Percentiles rank a stretch among this genome's conserved stretches.
Conservation (phyloP, 2,797 vertebrate genomes). For the Dendrocincla fuliginosa region DNA sequence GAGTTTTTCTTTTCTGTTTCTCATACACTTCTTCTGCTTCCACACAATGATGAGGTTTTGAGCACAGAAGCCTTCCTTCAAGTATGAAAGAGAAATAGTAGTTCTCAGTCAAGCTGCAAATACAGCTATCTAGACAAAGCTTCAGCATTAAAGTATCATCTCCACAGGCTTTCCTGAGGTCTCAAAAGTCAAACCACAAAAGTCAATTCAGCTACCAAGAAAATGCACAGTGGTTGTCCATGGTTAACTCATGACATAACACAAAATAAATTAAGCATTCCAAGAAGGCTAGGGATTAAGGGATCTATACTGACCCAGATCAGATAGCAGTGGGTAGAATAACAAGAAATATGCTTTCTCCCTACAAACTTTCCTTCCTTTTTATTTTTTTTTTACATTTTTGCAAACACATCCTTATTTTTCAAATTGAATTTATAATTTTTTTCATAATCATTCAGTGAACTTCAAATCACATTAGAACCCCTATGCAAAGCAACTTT, state of each 20-base stretch:
- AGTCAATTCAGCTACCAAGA: not conserved
- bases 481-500: not conserved
- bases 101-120: not conserved
- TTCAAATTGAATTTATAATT: not conserved
- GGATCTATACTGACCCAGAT: not conserved
- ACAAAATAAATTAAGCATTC: not conserved
- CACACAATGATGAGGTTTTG: not conserved
- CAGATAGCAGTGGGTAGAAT: not conserved
- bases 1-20: not conserved
- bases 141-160: not conserved
- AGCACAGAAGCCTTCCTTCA: not conserved
- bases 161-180: not conserved
- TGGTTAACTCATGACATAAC: not conserved
- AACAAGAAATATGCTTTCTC: not conserved
- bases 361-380: not conserved
- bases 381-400: accelerated
- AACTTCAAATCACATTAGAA: not conserved
- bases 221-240: not conserved
- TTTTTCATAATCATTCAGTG: not conserved
- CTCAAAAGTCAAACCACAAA: not conserved
- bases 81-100: not conserved
- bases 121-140: not conserved
- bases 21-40: not conserved
- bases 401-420: not conserved
- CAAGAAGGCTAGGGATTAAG: not conserved